Base-by-base conservation (phyloP, 1,140 invertebrate genomes). In the Cryptotermes secundus region DNA sequence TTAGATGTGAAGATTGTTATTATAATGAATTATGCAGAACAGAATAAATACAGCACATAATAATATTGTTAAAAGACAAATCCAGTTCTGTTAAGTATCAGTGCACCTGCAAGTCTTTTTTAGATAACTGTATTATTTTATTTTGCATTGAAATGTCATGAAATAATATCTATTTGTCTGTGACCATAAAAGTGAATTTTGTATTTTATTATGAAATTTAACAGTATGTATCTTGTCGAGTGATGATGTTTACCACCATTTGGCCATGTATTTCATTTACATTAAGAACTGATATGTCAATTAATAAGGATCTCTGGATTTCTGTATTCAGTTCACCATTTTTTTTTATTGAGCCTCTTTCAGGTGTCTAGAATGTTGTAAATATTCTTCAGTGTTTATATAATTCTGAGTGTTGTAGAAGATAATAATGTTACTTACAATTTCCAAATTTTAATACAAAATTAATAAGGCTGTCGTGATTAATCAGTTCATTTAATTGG, bases 1-100 rank as follows among this genome's bases (percentile, higher is more conserved):
- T 31, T 72, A 72, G 59, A 72, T 72, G 59, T 72, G 59, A 72
- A 4, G 26, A 72, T 72, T 72, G 59, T 72, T 72, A 72, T 72
- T n/a, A 72, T 72, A 72, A 72, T 72, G n/a, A 72, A n/a, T 72
- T 72, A 72, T 72, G 59, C 59, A 72, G 59, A 72, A 10, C 26
- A n/a, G 14, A 72, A 72, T 72, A 72, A 72, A 72, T 72, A 72
- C 26, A 72, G 59, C 59, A 72, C 59, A 31, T 31, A 72, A 65
- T 65, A 65, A n/a, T 72, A 72, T 72, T 72, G 31, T 72, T 72
- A 72, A n/a, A n/a, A 72, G 24, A 72, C 1, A 38, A 38, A 38
- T n/a, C n/a, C 2, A 12, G 7, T 31, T 72, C 59, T 72, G n/a
- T 72, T 72, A 31, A 31, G 59, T 72, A 72, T 72, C 59, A 72